Conservation (phyloP, 2,113 vertebrate species). For the Arenaria interpres region DNA sequence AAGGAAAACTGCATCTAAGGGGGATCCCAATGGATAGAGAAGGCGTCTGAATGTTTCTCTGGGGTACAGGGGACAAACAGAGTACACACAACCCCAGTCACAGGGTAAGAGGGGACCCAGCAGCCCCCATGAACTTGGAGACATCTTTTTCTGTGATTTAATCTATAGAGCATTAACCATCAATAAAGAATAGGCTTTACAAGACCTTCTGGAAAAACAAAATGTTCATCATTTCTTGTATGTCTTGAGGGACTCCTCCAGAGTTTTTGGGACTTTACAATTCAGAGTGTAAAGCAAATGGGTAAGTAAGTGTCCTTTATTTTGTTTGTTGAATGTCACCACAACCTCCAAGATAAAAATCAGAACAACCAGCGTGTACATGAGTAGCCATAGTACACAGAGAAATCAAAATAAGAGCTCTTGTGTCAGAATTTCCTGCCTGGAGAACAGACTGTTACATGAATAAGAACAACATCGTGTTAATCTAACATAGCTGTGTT, state of each 20-base stretch:
- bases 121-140: neutral
- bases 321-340: neutral
- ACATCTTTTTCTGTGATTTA: neutral
- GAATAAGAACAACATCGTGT: neutral
- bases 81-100: rapidly evolving
- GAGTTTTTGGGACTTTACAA: neutral
- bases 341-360: neutral
- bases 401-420: neutral
- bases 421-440: neutral
- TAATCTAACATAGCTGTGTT: neutral
- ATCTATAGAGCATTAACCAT: neutral
- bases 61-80: neutral
- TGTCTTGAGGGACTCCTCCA: neutral
- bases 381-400: neutral
- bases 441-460: neutral
- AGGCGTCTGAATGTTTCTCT: neutral
- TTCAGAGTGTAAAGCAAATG: neutral
- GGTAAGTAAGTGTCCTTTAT: neutral
- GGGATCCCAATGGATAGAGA: neutral
- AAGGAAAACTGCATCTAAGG: neutral
- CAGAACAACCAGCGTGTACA: neutral
- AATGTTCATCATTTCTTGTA: neutral
- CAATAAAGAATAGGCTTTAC: neutral
- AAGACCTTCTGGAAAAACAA: neutral
- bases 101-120: rapidly evolving